Conservation (phyloP, 2,888 invertebrate genomes). For the Stegophylla sp. region DNA sequence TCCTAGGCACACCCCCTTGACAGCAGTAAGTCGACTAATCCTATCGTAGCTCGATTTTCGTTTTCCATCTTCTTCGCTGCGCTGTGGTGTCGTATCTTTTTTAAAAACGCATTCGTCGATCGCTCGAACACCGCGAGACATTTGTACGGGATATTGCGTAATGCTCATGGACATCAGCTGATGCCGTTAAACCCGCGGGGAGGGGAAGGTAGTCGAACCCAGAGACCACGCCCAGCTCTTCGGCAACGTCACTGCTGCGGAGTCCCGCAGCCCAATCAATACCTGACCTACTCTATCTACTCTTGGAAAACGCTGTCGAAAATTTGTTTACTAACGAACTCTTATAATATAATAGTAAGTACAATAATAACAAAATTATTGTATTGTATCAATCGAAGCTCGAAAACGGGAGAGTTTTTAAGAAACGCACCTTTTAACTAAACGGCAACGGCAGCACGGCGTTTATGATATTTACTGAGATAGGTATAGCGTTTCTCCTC, state of each 20-base stretch:
- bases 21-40: too few relatives aligned
- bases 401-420: not conserved
- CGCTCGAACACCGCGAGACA: conserved; percentile 30
- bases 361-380: too few relatives aligned
- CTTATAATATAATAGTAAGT: too few relatives aligned
- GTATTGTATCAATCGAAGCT: not conserved
- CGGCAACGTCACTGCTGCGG: conserved; percentile 44
- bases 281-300: conserved; percentile 55
- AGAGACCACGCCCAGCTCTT: conserved; percentile 47
- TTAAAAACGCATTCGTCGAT: conserved; percentile 12
- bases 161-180: conserved; percentile 42
- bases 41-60: not conserved
- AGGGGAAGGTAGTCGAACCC: not conserved
- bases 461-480: not conserved
- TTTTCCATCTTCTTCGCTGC: not conserved
- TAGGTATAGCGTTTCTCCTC: not conserved
- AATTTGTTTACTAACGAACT: not conserved
- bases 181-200: conserved; percentile 20
- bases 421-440: not conserved
- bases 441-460: not conserved
- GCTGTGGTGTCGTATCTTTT: conserved; percentile 2
- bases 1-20: too few relatives aligned
- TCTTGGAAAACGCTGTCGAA: conserved; percentile 1
- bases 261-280: conserved; percentile 56
- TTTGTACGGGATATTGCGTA: conserved; percentile 32